These are phyloP conservation scores for Choloepus didactylus DNA, from an alignment of 2,797 vertebrate genomes.

Conservation along the genomic window DNA sequence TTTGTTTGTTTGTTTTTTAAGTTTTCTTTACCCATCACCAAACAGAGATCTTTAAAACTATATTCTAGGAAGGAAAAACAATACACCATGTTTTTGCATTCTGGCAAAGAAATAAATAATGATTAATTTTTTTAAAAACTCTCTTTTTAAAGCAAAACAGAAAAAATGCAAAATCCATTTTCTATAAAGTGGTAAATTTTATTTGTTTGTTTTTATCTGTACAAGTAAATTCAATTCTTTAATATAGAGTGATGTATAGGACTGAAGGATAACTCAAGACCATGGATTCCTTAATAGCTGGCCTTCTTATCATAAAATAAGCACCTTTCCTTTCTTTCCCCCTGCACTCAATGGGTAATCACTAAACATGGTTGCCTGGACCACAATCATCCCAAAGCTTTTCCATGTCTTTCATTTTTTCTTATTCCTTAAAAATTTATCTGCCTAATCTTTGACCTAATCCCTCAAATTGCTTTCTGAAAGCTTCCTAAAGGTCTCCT, in stretches of 20 bases:
- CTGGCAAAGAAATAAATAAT: slow-evolving; percentile 34
- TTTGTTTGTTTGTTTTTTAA: background rate
- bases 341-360: background rate
- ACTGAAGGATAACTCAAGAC: background rate
- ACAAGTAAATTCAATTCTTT: slow-evolving; percentile 32
- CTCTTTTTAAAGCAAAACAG: background rate
- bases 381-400: background rate
- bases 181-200: background rate
- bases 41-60: background rate
- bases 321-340: background rate
- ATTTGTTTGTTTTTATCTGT: slow-evolving; percentile 16
- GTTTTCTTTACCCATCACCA: background rate
- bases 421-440: background rate
- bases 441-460: background rate
- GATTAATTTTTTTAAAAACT: background rate
- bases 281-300: background rate
- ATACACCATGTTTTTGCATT: background rate
- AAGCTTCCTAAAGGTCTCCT: background rate
- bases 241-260: background rate
- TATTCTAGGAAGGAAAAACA: slow-evolving; percentile 24
- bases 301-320: background rate
- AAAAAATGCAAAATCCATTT: background rate
- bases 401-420: background rate
- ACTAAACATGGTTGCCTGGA: background rate
- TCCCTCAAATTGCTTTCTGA: slow-evolving; percentile 11